Percentiles rank a stretch among this genome's conserved stretches.
These are phyloP conservation scores for Neodiprion fabricii DNA, from an alignment of 1,140 invertebrate species.

Conservation along the genomic window DNA sequence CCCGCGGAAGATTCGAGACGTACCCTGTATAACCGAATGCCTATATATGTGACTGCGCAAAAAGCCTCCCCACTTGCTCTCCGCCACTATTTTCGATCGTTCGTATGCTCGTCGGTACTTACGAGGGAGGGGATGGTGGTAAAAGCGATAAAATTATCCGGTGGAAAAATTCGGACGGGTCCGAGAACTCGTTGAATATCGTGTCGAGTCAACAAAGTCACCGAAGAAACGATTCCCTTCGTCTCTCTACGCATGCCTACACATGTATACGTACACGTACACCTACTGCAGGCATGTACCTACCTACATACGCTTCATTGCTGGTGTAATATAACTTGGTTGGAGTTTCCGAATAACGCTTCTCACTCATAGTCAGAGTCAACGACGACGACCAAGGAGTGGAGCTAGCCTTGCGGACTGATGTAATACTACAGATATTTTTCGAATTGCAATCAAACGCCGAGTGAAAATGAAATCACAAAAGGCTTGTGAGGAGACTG, in stretches of 20 bases:
- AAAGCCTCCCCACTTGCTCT: neutral
- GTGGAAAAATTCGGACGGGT: slow-evolving; percentile 4
- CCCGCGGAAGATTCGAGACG: neutral
- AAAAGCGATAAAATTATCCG: neutral
- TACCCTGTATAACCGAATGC: neutral
- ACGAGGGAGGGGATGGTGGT: neutral
- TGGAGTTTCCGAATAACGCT: neutral
- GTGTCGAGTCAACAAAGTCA: slow-evolving; percentile 4
- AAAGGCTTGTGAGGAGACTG: no score
- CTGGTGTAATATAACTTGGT: neutral
- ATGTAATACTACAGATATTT: no score
- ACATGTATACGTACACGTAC: no score
- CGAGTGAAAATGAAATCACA: no score
- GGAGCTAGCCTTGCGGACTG: no score
- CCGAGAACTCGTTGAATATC: slow-evolving; percentile 4
- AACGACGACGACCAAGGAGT: neutral
- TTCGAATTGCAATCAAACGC: no score
- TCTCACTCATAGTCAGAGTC: neutral
- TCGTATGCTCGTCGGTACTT: neutral
- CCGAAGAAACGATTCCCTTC: neutral
- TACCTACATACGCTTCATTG: neutral
- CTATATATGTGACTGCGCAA: neutral
- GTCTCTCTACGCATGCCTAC: neutral
- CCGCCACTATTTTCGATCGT: slow-evolving; percentile 4
- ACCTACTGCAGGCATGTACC: no score